Conservation (phyloP, 2,888 invertebrate genomes). For the Bombylius major region DNA sequence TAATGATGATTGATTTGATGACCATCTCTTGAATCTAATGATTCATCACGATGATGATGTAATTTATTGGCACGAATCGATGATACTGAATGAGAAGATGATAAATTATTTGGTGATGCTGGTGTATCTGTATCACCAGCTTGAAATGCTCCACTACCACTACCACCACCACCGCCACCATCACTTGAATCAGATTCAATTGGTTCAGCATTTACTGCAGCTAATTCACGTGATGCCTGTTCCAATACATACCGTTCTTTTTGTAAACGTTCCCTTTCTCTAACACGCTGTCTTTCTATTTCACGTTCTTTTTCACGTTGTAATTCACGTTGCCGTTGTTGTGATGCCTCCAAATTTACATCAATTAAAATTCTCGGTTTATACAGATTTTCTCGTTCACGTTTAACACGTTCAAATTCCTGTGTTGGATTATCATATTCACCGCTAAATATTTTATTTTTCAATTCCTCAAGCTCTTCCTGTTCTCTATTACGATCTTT, state of each 20-base stretch:
- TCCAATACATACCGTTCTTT: slow-evolving; percentile 40
- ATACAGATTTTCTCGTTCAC: slow-evolving; percentile 70
- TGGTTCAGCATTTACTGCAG: slow-evolving; percentile 55
- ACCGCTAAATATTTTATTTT: slow-evolving; percentile 58
- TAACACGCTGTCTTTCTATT: slow-evolving; percentile 28
- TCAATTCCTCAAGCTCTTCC: slow-evolving; percentile 75
- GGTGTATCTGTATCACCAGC: not conserved
- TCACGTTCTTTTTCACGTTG: slow-evolving; percentile 42
- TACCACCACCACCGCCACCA: slow-evolving; percentile 18
- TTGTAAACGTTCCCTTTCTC: slow-evolving; percentile 35
- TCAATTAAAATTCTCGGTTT: slow-evolving; percentile 70
- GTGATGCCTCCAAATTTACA: slow-evolving; percentile 47
- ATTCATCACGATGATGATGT: slow-evolving; percentile 21
- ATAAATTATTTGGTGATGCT: not conserved
- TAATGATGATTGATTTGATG: slow-evolving; percentile 15
- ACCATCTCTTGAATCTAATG: slow-evolving; percentile 28
- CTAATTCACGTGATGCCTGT: slow-evolving; percentile 47
- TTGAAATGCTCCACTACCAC: slow-evolving; percentile 3
- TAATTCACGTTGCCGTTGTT: slow-evolving; percentile 47
- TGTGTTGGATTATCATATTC: slow-evolving; percentile 51
- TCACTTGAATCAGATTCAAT: slow-evolving; percentile 57
- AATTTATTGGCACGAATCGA: slow-evolving; percentile 1
- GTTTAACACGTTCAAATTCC: slow-evolving; percentile 56
- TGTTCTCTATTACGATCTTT: slow-evolving; percentile 82
- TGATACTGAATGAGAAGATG: not conserved